A percentile compares a stretch with the other conserved stretches of the same genome.
Conservation (phyloP, 2,797 vertebrate genomes). For the Falco novaeseelandiae region DNA sequence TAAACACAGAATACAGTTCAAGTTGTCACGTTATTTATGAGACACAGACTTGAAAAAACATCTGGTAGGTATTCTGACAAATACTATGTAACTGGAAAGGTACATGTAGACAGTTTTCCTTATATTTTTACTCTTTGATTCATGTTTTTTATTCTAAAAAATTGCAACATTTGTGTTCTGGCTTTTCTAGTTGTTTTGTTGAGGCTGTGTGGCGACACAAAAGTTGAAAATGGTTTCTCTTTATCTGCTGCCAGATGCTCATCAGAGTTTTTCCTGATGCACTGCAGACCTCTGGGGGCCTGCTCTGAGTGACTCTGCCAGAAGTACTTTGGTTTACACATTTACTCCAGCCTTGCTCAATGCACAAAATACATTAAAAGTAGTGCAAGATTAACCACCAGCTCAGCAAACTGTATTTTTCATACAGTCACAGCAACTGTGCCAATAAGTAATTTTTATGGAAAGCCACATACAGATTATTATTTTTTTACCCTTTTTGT, state of each 20-base stretch:
- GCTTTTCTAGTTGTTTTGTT: not conserved
- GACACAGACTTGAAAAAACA: not conserved
- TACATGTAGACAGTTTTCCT: not conserved
- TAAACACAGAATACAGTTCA: not conserved
- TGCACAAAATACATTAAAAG: not conserved
- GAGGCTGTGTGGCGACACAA: not conserved
- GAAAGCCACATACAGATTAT: not conserved
- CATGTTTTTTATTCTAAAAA: not conserved
- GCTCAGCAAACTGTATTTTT: not conserved
- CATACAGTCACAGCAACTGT: not conserved
- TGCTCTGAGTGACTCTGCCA: not conserved
- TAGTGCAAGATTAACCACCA: not conserved
- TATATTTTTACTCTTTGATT: not conserved
- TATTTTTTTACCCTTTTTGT: not conserved
- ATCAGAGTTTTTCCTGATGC: not conserved
- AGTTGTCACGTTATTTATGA: not conserved
- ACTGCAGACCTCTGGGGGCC: not conserved
- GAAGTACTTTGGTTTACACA: not conserved
- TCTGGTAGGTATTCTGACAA: rapidly evolving
- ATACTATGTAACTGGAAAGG: not conserved
- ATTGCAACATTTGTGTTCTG: not conserved
- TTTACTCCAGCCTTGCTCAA: not conserved
- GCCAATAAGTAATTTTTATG: not conserved
- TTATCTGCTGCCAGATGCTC: not conserved
- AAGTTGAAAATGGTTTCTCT: not conserved